Evolutionary conservation across 2,888 invertebrate species (phyloP).

Genomic region (Homarus gammarus): DNA sequence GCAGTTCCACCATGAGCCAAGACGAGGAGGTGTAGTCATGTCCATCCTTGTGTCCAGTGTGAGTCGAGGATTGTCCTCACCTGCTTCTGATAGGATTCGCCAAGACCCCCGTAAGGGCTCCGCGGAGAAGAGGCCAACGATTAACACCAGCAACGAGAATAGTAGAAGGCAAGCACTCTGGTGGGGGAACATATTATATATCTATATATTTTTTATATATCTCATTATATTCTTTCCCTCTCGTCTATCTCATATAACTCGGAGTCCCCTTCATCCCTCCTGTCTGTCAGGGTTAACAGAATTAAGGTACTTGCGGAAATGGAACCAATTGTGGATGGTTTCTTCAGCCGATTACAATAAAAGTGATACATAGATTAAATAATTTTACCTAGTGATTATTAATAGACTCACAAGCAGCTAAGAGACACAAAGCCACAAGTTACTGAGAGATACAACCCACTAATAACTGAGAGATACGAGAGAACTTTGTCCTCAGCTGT

Average conservation of each 20-base stretch:
- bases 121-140: slow-evolving; percentile 44
- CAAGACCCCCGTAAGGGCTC: slow-evolving; percentile 39
- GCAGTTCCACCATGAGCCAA: too few species aligned
- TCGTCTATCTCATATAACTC: neutral
- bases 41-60: neutral
- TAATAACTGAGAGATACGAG: too few species aligned
- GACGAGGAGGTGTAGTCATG: neutral
- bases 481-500: too few species aligned
- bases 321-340: slow-evolving; percentile 47
- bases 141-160: slow-evolving; percentile 40
- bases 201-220: slow-evolving; percentile 51
- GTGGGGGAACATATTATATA: slow-evolving; percentile 29
- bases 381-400: too few species aligned
- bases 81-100: slow-evolving; percentile 33
- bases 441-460: too few species aligned
- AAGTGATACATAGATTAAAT: too few species aligned
- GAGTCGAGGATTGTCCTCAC: neutral
- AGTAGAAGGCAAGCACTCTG: slow-evolving; percentile 31
- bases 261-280: slow-evolving; percentile 11
- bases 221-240: slow-evolving; percentile 34
- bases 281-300: slow-evolving; percentile 35
- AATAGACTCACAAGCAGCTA: too few species aligned
- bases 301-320: slow-evolving; percentile 42
- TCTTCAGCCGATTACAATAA: too few species aligned
- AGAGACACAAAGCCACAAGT: too few species aligned